Percentiles rank a stretch among this genome's conserved stretches.
phyloP scores from a whole-genome alignment of 92 coral and sea anemone genomes.

The Umimayanthus kanabou region DNA sequence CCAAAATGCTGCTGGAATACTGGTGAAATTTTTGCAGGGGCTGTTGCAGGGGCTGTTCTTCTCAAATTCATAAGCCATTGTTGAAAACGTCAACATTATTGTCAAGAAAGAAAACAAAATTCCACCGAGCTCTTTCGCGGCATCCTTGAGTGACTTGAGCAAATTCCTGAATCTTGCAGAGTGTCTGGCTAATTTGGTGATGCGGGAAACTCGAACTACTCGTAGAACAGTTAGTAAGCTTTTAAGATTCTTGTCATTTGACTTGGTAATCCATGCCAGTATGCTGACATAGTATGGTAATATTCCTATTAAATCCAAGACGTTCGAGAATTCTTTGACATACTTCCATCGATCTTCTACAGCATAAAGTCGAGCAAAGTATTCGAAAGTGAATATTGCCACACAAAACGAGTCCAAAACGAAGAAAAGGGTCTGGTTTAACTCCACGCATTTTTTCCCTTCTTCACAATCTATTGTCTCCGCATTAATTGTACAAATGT shows the following conservation, averaged over 20 bases:
- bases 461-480: conserved; percentile 69
- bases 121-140: conserved; percentile 84
- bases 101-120: conserved; percentile 80
- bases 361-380: conserved; percentile 67
- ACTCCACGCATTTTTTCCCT: conserved; percentile 50
- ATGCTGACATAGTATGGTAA: conserved; percentile 78
- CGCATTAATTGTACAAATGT: conserved; percentile 73
- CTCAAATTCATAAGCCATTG: conserved; percentile 65
- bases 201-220: conserved; percentile 73
- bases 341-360: conserved; percentile 66
- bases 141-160: conserved; percentile 64
- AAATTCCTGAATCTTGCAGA: conserved; percentile 73
- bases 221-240: conserved; percentile 67
- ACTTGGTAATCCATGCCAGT: conserved; percentile 43
- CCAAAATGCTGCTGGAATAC: conserved; percentile 87
- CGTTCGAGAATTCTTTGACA: conserved; percentile 62
- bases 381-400: conserved; percentile 79
- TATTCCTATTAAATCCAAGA: conserved; percentile 76
- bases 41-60: conserved; percentile 24
- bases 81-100: conserved; percentile 74
- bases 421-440: conserved; percentile 46
- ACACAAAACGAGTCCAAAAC: conserved; percentile 79
- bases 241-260: conserved; percentile 50
- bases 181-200: conserved; percentile 81
- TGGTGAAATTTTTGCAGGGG: conserved; percentile 58